Evolutionary conservation across 2,113 vertebrate genomes (phyloP).

Genomic region (Oryzias javanicus): DNA sequence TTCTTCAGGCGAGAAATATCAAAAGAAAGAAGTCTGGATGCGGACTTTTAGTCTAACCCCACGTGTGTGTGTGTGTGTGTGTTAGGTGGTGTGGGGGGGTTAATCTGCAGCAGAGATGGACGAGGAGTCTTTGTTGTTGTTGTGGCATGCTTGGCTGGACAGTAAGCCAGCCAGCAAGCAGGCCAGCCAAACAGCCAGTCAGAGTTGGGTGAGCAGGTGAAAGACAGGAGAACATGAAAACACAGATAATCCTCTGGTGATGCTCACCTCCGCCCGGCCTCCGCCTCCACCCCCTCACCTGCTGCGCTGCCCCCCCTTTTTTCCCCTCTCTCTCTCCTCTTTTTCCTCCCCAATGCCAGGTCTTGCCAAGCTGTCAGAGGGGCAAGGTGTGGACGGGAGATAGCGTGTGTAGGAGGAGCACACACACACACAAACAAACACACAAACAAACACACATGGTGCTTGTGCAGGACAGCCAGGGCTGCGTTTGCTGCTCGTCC

Average conservation of each 20-base stretch:
- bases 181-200: constrained; percentile 50
- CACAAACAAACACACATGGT: constrained; percentile 53
- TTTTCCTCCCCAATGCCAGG: constrained; percentile 36
- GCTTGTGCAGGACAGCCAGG: constrained; percentile 58
- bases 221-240: constrained; percentile 74
- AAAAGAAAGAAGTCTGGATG: neutral
- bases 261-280: constrained; percentile 58
- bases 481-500: constrained; percentile 46
- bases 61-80: constrained; percentile 3
- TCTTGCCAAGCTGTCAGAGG: constrained; percentile 66
- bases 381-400: constrained; percentile 75
- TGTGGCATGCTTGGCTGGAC: constrained; percentile 48
- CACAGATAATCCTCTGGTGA: constrained; percentile 67
- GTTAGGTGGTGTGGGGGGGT: too few species aligned
- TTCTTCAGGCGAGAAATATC: neutral
- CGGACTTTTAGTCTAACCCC: neutral
- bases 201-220: constrained; percentile 73
- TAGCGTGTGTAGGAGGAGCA: constrained; percentile 52
- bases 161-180: constrained; percentile 28
- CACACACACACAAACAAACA: constrained; percentile 51
- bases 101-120: constrained; percentile 21
- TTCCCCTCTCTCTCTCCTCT: constrained; percentile 45
- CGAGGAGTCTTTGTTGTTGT: constrained; percentile 46
- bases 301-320: constrained; percentile 40
- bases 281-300: constrained; percentile 51